A percentile compares a stretch with the other conserved stretches of the same genome.
These are phyloP conservation scores for Prionchulus punctatus DNA, from an alignment of 2,888 invertebrate genomes.

Conservation along the genomic window DNA sequence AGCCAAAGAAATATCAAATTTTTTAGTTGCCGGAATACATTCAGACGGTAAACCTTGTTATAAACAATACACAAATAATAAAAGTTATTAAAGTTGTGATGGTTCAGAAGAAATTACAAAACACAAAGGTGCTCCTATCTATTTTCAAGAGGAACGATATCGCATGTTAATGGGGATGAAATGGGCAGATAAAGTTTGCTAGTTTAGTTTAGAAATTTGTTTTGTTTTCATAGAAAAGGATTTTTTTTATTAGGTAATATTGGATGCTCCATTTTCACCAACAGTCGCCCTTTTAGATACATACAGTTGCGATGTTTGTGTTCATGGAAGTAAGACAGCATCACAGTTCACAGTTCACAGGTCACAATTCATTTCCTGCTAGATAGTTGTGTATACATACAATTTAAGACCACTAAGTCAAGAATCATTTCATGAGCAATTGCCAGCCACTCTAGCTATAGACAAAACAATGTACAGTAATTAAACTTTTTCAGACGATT, in stretches of 20 bases:
- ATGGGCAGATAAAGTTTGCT: slow-evolving; percentile 82
- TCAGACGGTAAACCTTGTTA: too few relatives aligned
- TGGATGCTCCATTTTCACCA: slow-evolving; percentile 92
- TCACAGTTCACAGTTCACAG: too few relatives aligned
- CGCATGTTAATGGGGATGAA: slow-evolving; percentile 97
- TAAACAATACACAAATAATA: too few relatives aligned
- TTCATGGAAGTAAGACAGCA: slow-evolving; percentile 86
- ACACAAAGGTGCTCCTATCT: slow-evolving; percentile 96
- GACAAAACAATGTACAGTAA: too few relatives aligned
- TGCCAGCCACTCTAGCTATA: too few relatives aligned
- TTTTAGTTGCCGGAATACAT: too few relatives aligned
- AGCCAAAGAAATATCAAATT: too few relatives aligned
- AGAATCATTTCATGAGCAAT: too few relatives aligned
- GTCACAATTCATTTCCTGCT: too few relatives aligned
- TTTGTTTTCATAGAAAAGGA: not conserved
- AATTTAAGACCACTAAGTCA: too few relatives aligned
- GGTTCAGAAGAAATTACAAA: slow-evolving; percentile 50
- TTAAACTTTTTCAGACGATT: not conserved
- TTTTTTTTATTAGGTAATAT: slow-evolving; percentile 62
- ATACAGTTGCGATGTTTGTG: slow-evolving; percentile 92
- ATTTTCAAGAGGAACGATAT: slow-evolving; percentile 50
- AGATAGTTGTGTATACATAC: too few relatives aligned
- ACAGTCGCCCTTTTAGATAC: slow-evolving; percentile 85
- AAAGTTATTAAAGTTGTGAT: too few relatives aligned
- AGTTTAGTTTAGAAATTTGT: not conserved